phyloP scores from a whole-genome alignment of 2,797 vertebrate genomes.

The Mormyrops attenuatus region DNA sequence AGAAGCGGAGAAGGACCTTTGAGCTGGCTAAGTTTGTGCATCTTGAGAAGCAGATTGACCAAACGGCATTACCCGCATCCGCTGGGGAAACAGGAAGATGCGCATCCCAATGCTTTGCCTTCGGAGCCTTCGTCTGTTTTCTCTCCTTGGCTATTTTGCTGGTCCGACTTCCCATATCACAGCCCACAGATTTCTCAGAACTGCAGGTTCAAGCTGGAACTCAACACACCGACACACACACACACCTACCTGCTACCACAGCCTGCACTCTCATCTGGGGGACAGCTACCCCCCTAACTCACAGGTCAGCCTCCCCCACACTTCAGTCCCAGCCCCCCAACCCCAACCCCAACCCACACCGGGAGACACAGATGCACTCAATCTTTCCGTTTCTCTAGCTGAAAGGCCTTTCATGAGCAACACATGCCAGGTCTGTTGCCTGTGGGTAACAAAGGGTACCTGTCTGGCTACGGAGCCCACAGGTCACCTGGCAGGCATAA shows the following conservation, averaged over 20 bases:
- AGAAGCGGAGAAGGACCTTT: background rate
- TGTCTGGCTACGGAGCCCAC: slow-evolving; percentile 48
- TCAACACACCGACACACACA: background rate
- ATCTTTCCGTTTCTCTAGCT: slow-evolving; percentile 57
- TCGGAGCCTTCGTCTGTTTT: slow-evolving; percentile 4
- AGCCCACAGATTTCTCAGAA: slow-evolving; percentile 28
- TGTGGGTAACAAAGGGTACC: slow-evolving; percentile 55
- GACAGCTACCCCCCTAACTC: background rate
- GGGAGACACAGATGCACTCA: slow-evolving; percentile 39
- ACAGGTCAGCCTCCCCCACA: background rate
- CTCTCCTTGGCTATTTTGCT: slow-evolving; percentile 20
- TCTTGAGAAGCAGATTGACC: background rate
- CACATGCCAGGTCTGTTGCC: slow-evolving; percentile 51
- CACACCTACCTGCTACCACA: background rate
- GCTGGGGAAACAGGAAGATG: background rate
- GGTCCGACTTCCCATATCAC: slow-evolving; percentile 30
- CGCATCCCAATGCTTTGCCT: slow-evolving; percentile 29
- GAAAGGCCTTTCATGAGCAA: slow-evolving; percentile 56
- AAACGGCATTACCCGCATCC: background rate
- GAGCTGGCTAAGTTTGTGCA: background rate
- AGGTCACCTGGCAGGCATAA: background rate
- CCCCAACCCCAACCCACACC: background rate
- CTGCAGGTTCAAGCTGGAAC: slow-evolving; percentile 24
- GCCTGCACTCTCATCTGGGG: background rate
- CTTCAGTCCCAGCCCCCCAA: background rate